Base-by-base conservation (phyloP, 2,888 invertebrate genomes). In the Chloroclysta siterata region DNA sequence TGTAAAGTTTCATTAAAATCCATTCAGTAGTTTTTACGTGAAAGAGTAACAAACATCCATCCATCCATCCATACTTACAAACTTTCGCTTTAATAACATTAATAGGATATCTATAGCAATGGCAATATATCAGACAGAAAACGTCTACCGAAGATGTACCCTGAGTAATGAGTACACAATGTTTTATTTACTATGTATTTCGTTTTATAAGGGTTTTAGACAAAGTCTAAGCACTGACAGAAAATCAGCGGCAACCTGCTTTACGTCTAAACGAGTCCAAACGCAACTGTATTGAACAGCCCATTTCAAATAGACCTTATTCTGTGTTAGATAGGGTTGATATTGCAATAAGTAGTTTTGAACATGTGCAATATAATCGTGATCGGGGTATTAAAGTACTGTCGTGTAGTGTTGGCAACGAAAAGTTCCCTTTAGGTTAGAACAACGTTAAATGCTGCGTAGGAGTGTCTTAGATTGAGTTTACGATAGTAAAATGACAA, bases 291-390 rank as follows among this genome's bases (percentile, higher is more conserved):
- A n/a, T 1, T 2, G 1, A 1, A 42, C 17, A 46, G 53, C 41
- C 60, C 55, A 47, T 2, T 41, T 29, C 39, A 15, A 7, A 10
- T 39, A 3, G n/a, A 48, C 51, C 50, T 47, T 72, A 69, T 48
- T 29, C 2, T 0, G 0, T 28, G 1, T 0, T 7, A 0, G 2
- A n/a, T 53, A 63, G 41, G 51, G 69, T 60, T 58, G 22, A 48
- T 39, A 42, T 52, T 72, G 5, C 51, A 36, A 55, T 7, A 6
- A 50, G 13, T 14, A 36, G 14, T 7, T n/a, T 3, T 5, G n/a
- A 68, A 46, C 44, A 58, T 53, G 81, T 80, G 77, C 82, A 83
- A 84, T 83, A 80, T 77, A 78, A 75, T 68, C 85, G 84, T 84
- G 84, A 81, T 78, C 77, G 53, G 42, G 67, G 75, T 74, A 82